Evolutionary conservation across 2,113 vertebrate species (phyloP).

Genomic region (Cavia aperea): DNA sequence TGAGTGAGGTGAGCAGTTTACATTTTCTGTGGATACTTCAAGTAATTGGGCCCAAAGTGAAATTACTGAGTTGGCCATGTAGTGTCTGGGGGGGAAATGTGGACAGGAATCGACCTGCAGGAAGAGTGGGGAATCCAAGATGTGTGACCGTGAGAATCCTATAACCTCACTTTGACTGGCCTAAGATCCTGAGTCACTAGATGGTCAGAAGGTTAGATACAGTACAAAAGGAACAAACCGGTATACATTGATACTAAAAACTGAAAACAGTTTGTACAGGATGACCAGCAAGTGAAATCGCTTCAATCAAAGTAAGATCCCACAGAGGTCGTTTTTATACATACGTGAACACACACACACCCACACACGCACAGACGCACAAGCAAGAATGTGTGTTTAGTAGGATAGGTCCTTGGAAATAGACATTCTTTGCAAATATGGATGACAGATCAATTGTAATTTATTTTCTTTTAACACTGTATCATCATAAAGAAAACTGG

Average conservation of each 20-base stretch:
- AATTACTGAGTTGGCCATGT: conserved; percentile 53
- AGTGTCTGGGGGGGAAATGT: conserved; percentile 57
- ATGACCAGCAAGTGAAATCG: conserved; percentile 67
- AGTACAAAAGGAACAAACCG: conserved; percentile 68
- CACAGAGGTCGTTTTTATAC: conserved; percentile 67
- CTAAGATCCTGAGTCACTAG: conserved; percentile 70
- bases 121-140: conserved; percentile 55
- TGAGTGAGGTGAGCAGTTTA: conserved; percentile 65
- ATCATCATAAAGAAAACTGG: conserved; percentile 88
- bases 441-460: conserved; percentile 89
- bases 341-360: conserved; percentile 68
- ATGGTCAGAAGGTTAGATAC: conserved; percentile 64
- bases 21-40: conserved; percentile 64
- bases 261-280: conserved; percentile 67
- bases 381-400: conserved; percentile 77
- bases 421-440: conserved; percentile 88
- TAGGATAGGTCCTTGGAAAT: conserved; percentile 79
- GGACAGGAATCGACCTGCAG: conserved; percentile 53
- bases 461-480: conserved; percentile 89
- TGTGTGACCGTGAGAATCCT: conserved; percentile 56
- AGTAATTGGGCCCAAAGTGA: conserved; percentile 65
- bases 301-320: conserved; percentile 62
- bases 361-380: conserved; percentile 71
- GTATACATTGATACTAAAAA: conserved; percentile 72
- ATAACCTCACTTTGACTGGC: conserved; percentile 65